Conservation (phyloP, 1,140 invertebrate species). For the Nautilus pompilius region DNA sequence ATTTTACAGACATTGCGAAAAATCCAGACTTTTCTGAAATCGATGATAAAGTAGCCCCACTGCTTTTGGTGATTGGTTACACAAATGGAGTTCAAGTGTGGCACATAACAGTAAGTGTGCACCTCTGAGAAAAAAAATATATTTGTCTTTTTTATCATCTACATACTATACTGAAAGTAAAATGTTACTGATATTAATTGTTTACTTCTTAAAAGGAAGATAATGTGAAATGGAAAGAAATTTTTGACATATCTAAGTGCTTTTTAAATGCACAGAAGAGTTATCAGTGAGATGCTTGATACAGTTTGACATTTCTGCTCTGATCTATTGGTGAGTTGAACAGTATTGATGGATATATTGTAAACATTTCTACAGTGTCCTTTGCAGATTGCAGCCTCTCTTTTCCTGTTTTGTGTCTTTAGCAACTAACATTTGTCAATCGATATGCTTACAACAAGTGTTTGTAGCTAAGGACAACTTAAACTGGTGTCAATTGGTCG, state of each 20-base stretch:
- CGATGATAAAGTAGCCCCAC: conserved; percentile 67
- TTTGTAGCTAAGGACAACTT: no score
- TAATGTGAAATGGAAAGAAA: background rate
- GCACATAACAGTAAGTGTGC: conserved; percentile 59
- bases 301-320: no score
- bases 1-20: conserved; percentile 59
- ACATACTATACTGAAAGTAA: background rate
- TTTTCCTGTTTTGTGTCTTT: no score
- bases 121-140: background rate
- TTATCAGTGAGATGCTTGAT: no score
- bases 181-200: background rate
- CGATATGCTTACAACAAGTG: no score
- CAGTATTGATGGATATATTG: no score
- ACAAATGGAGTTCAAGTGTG: conserved; percentile 71
- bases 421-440: no score
- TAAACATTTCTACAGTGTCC: no score
- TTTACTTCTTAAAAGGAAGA: background rate
- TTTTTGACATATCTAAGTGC: background rate
- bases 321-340: no score
- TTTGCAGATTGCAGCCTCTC: no score
- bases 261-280: conserved; percentile 1
- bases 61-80: conserved; percentile 84
- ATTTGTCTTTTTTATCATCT: background rate
- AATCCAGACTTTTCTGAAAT: conserved; percentile 39
- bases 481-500: no score